Percentiles rank a stretch among this genome's conserved stretches.
Conservation (phyloP, 2,888 invertebrate species). For the Phrixothrix hirtus region DNA sequence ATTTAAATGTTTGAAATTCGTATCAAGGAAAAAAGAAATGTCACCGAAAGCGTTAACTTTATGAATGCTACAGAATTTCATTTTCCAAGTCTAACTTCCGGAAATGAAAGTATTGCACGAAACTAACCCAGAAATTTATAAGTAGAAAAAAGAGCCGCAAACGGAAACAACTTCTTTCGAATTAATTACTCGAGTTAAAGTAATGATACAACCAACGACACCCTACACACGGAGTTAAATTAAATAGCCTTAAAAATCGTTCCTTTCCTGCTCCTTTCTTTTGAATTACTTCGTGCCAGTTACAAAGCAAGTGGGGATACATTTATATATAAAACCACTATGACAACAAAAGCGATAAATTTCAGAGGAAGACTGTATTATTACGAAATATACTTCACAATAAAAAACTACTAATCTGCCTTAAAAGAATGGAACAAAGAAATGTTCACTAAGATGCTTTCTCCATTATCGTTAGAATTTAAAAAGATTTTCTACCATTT, state of each 20-base stretch:
- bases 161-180: constrained; percentile 22
- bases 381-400: not conserved
- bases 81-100: constrained; percentile 27
- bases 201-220: constrained; percentile 16
- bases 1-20: no score
- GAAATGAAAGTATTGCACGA: constrained; percentile 33
- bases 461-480: not conserved
- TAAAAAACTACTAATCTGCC: not conserved
- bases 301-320: not conserved
- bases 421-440: not conserved
- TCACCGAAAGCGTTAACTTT: constrained; percentile 4
- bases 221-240: constrained; percentile 12
- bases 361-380: not conserved
- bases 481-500: no score
- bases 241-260: constrained; percentile 12
- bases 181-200: constrained; percentile 19
- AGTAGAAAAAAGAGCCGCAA: constrained; percentile 22
- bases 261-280: constrained; percentile 13
- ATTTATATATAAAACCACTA: not conserved
- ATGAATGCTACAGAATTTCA: constrained; percentile 7
- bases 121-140: constrained; percentile 27
- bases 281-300: not conserved
- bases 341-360: not conserved
- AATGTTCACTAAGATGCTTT: not conserved
- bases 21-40: no score